Conservation (phyloP, 1,140 invertebrate species). For the Drosophila arizonae region DNA sequence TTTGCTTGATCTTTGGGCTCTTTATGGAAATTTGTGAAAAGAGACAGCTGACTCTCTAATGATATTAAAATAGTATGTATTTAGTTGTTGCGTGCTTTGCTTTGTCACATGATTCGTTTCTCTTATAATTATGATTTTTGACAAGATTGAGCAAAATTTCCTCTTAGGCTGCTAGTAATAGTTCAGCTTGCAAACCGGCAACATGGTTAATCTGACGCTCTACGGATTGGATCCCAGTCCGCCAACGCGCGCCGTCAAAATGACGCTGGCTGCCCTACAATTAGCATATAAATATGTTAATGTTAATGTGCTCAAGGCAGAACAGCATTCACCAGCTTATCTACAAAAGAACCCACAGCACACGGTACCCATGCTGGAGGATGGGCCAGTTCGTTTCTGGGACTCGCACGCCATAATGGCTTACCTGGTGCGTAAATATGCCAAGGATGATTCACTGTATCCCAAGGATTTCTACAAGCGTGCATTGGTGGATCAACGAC, state of each 20-base stretch:
- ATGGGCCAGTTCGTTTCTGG: slow-evolving; percentile 85
- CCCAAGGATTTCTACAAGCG: slow-evolving; percentile 84
- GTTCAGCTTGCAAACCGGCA: background rate
- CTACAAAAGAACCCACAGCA: slow-evolving; percentile 83
- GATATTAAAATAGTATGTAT: no score
- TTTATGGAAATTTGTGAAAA: no score
- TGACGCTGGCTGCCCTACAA: slow-evolving; percentile 80
- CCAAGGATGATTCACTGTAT: slow-evolving; percentile 84
- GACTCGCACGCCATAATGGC: slow-evolving; percentile 86
- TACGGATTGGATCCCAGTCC: slow-evolving; percentile 67
- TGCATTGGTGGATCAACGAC: slow-evolving; percentile 84
- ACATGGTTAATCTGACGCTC: slow-evolving; percentile 12
- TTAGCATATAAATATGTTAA: slow-evolving; percentile 78
- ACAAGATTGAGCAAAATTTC: background rate
- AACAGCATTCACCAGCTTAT: slow-evolving; percentile 55
- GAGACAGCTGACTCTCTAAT: no score
- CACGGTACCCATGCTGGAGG: slow-evolving; percentile 86
- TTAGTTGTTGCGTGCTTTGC: background rate
- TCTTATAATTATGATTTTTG: background rate
- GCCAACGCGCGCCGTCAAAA: slow-evolving; percentile 80
- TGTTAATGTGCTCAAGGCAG: slow-evolving; percentile 85
- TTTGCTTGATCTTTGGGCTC: no score
- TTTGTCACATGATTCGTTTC: no score
- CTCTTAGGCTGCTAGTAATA: background rate
- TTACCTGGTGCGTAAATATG: slow-evolving; percentile 85